Percentiles rank a stretch among this genome's conserved stretches.
phyloP scores from a whole-genome alignment of 2,113 vertebrate genomes.

The Oryzias woworae region DNA sequence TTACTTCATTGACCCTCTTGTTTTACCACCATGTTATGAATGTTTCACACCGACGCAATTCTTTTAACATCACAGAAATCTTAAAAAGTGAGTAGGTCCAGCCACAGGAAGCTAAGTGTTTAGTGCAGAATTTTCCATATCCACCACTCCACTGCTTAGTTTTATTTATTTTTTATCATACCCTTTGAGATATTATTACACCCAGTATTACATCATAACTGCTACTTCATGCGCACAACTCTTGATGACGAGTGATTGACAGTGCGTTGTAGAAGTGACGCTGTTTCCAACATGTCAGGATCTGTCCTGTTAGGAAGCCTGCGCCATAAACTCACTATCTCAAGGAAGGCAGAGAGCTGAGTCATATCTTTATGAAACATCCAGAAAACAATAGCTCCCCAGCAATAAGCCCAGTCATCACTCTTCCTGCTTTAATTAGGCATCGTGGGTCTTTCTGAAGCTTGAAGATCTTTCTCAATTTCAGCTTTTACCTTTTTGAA shows the following conservation, averaged over 20 bases:
- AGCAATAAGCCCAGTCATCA: conserved; percentile 64
- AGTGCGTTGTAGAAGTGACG: conserved; percentile 33
- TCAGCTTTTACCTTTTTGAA: conserved; percentile 26
- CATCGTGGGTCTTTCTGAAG: conserved; percentile 44
- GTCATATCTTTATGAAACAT: conserved; percentile 55
- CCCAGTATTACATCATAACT: conserved; percentile 46
- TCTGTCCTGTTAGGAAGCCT: conserved; percentile 42
- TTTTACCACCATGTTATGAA: conserved; percentile 47
- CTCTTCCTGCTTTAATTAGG: conserved; percentile 68
- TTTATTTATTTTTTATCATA: conserved; percentile 24
- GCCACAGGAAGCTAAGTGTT: conserved; percentile 34
- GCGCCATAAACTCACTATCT: conserved; percentile 56
- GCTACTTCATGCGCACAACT: conserved; percentile 49
- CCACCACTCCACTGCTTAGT: conserved; percentile 25
- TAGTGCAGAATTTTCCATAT: conserved; percentile 33
- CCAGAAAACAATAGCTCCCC: conserved; percentile 49
- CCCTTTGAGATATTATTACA: conserved; percentile 28
- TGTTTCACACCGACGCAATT: conserved; percentile 44
- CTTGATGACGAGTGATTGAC: conserved; percentile 28
- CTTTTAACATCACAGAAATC: conserved; percentile 51
- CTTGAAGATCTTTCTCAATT: conserved; percentile 33
- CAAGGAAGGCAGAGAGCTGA: conserved; percentile 62
- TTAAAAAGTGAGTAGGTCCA: conserved; percentile 36
- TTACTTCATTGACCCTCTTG: conserved; percentile 65
- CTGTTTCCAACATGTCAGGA: conserved; percentile 24